Conservation (phyloP, 2,797 vertebrate species). For the Acropternis orthonyx region DNA sequence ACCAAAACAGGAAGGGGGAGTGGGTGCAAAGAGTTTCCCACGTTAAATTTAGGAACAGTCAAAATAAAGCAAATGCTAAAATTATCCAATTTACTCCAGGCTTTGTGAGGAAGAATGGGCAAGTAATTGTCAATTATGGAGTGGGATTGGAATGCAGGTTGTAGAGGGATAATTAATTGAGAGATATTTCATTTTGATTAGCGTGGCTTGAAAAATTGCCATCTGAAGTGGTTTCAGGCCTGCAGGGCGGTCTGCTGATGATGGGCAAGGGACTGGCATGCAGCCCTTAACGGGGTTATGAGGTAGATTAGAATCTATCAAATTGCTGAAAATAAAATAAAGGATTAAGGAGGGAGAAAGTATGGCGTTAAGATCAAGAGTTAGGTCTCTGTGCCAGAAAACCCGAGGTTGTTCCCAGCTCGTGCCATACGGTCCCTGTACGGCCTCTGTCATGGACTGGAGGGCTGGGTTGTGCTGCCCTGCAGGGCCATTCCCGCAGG, state of each 20-base stretch:
- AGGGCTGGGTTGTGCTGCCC: background rate
- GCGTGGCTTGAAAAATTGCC: constrained; percentile 62
- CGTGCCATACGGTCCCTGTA: background rate
- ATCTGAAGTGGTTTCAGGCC: constrained; percentile 52
- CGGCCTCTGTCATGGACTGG: background rate
- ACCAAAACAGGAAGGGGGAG: constrained; percentile 53
- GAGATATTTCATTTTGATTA: constrained; percentile 55
- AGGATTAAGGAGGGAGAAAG: background rate
- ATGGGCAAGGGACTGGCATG: constrained; percentile 18
- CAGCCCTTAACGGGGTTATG: constrained; percentile 2
- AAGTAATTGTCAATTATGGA: constrained; percentile 67
- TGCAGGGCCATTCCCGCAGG: background rate
- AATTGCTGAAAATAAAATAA: constrained; percentile 7
- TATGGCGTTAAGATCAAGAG: background rate
- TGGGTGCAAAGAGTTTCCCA: constrained; percentile 48
- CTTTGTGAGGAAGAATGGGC: constrained; percentile 61
- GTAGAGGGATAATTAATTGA: constrained; percentile 67
- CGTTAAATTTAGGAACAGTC: constrained; percentile 64
- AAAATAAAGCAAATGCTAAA: constrained; percentile 36
- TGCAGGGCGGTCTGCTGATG: background rate
- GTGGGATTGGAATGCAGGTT: constrained; percentile 68
- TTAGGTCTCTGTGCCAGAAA: background rate
- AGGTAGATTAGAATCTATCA: constrained; percentile 9
- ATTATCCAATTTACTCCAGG: constrained; percentile 59
- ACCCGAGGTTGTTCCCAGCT: background rate